Evolutionary conservation across 2,113 vertebrate species (phyloP), one percentile per base, ranked within the genome.

Genomic region (Reinhardtius hippoglossoides): DNA sequence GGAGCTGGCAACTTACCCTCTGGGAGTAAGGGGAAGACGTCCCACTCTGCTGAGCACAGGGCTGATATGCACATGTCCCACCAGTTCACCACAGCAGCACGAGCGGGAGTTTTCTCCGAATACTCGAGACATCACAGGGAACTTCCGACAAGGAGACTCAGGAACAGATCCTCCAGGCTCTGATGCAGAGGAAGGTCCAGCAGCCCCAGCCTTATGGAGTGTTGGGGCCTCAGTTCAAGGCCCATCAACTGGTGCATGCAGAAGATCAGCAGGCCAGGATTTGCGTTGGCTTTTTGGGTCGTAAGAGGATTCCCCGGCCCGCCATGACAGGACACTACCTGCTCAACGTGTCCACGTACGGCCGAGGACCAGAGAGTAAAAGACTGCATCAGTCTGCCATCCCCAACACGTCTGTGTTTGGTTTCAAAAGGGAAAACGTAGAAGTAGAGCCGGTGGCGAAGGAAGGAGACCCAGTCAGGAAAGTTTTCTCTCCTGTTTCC

Each of bases 261-360:
- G 63, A 91, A 7, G 91, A 82, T 68, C 76, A 90, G 80, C 92
- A 89, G 62, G 95, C 95, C 79, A 94, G 95, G 37, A 95, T 96
- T 52, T 82, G 93, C 58, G 88, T 96, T 50, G 97, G 97, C 3
- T 96, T 97, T 88, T 87, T 93, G 60, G 94, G 96, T 67, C 96
- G 96, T 20, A 96, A 96, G 93, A 90, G 92, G 71, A 93, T 93
- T 6, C 94, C 95, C 40, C 96, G 93, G 86, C 98, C 98, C 6
- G 98, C 98, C 3, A 97, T 99, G 97, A 96, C 96, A 0, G 98
- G 98, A 15, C 98, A 99, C 67, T 99, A 99, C 55, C 95, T 99
- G 87, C 96, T 99, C 59, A 99, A 99, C 68, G 93, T 98, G 78
- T 98, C 98, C 78, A 99, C 97, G 0, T 99, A 99, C 0, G 97